Conservation (phyloP, 2,113 vertebrate species). For the Solea senegalensis region DNA sequence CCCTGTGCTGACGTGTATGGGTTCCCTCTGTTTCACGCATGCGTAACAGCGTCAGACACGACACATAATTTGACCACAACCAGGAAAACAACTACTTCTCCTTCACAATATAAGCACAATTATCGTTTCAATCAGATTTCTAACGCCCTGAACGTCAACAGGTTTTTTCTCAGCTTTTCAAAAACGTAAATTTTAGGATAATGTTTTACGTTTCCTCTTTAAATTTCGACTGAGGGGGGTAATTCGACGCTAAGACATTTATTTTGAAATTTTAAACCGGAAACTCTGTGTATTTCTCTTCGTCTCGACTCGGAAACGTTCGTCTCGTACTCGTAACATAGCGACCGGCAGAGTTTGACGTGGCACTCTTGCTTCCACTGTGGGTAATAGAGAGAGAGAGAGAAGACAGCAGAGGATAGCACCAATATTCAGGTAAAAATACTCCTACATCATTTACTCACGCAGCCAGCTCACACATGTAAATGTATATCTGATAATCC, state of each 20-base stretch:
- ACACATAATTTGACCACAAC: rapidly evolving
- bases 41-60: conserved; percentile 46
- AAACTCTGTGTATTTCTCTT: rapidly evolving
- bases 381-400: conserved; percentile 7
- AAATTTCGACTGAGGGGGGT: rapidly evolving
- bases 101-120: conserved; percentile 13
- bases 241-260: not conserved
- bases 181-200: not conserved
- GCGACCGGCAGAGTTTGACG: conserved; percentile 83
- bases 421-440: conserved; percentile 69
- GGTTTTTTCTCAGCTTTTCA: not conserved
- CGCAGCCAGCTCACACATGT: not conserved
- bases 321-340: conserved; percentile 12
- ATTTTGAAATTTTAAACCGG: conserved; percentile 30
- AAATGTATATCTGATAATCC: rapidly evolving
- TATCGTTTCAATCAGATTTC: rapidly evolving
- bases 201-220: rapidly evolving
- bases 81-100: not conserved
- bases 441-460: not conserved
- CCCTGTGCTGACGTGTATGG: conserved; percentile 79
- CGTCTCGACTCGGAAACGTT: not conserved
- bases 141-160: rapidly evolving
- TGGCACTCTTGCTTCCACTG: conserved; percentile 77
- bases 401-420: conserved; percentile 39
- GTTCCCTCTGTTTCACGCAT: conserved; percentile 61